phyloP scores from a whole-genome alignment of 2,113 vertebrate genomes.

The Halcyon senegalensis region DNA sequence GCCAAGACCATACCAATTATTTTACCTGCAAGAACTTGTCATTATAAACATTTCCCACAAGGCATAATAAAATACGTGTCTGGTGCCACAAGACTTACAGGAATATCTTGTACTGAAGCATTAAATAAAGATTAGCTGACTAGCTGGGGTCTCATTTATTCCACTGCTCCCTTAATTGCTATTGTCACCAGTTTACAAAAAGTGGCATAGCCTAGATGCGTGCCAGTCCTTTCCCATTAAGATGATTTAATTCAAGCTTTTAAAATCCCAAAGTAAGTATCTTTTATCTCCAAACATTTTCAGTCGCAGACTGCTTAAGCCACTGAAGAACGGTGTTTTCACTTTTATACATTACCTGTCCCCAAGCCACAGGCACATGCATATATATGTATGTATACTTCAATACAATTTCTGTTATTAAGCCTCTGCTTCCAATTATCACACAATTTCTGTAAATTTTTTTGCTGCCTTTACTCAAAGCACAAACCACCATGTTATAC shows the following conservation, averaged over 20 bases:
- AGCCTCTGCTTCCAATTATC: neutral
- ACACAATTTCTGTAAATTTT: neutral
- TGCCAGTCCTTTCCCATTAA: neutral
- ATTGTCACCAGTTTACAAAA: neutral
- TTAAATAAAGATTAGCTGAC: conserved; percentile 40
- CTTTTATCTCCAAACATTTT: neutral
- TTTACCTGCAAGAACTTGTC: conserved; percentile 35
- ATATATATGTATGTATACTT: neutral
- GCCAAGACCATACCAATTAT: conserved; percentile 10
- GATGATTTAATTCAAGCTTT: neutral
- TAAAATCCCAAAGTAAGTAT: neutral
- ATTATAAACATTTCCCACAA: conserved; percentile 32
- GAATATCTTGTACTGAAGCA: conserved; percentile 9
- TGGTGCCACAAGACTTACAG: conserved; percentile 8
- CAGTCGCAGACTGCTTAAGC: neutral
- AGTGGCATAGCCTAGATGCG: neutral
- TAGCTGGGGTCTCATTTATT: neutral
- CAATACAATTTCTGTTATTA: neutral
- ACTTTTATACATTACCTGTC: neutral
- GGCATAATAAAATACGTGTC: conserved; percentile 30
- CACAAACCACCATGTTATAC: neutral
- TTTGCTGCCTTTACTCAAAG: neutral
- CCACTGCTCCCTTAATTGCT: neutral
- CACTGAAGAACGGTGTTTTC: neutral
- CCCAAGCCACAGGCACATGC: neutral